These are phyloP conservation scores for Scleropages formosus DNA, from an alignment of 2,797 vertebrate genomes.

Conservation along the genomic window DNA sequence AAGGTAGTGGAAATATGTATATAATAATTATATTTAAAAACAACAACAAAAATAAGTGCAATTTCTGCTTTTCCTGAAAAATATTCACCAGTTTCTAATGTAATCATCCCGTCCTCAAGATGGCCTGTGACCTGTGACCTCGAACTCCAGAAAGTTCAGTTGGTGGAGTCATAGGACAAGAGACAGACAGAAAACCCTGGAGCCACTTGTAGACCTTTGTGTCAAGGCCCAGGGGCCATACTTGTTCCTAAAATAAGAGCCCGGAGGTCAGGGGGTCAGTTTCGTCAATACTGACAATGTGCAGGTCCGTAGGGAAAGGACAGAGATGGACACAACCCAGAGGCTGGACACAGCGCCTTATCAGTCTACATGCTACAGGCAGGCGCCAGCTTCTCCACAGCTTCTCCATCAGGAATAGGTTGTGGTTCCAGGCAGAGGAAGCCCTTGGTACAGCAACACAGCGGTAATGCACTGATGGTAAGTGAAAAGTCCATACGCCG, in stretches of 20 bases:
- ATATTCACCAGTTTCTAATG: neutral
- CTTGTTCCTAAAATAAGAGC: slow-evolving; percentile 36
- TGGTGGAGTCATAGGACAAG: slow-evolving; percentile 41
- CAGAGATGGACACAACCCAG: no score
- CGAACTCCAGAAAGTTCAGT: slow-evolving; percentile 40
- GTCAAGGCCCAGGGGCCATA: slow-evolving; percentile 25
- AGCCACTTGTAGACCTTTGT: slow-evolving; percentile 38
- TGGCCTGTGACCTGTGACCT: slow-evolving; percentile 45
- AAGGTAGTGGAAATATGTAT: neutral
- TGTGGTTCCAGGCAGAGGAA: neutral
- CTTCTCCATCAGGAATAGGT: neutral
- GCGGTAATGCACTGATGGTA: no score
- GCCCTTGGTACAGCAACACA: no score
- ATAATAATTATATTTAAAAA: neutral
- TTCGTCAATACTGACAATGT: slow-evolving; percentile 15
- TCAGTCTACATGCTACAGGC: neutral
- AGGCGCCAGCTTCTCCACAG: neutral
- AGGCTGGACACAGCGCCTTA: neutral
- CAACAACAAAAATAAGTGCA: neutral
- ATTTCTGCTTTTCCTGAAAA: neutral
- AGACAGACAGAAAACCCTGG: slow-evolving; percentile 49
- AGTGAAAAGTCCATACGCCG: no score
- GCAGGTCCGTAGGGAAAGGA: neutral
- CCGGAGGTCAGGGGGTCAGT: slow-evolving; percentile 33
- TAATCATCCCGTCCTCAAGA: slow-evolving; percentile 24